Evolutionary conservation across 2,113 vertebrate species (phyloP), one percentile per base, ranked within the genome.

Genomic region (Brachypodius melanocephalos): DNA sequence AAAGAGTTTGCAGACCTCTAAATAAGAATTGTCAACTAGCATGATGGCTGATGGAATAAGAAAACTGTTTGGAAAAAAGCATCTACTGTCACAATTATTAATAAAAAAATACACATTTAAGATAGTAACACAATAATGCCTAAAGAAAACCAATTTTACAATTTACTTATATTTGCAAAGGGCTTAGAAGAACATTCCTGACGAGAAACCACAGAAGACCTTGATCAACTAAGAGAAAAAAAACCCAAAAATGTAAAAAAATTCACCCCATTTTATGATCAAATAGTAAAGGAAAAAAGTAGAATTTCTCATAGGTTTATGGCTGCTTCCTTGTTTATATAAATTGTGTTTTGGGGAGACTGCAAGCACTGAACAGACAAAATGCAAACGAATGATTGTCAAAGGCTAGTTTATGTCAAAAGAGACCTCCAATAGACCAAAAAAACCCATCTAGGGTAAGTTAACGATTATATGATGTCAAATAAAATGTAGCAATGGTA

Each of bases 231-330:
- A 65, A 43, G 8, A 80, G 3, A 10, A 66, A 58, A 15, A 75
- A 89, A 17, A 3, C 2, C 0, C 1, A 76, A 76, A 51, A 32
- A 18, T 3, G 19, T 9, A 34, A 80, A 18, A 57, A 68, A 45
- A 28, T 9, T 0, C 5, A 13, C 0, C 3, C 1, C 8, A 36
- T 32, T 31, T 57, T 46, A 73, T 14, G 14, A 91, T n/a, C 9
- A 73, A 80, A 74, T 9, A 34, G 17, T 74, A 57, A 62, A 73
- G 5, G 5, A 36, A 78, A 81, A 58, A 65, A 16, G 18, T 9
- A 86, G 25, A 87, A 43, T 31, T 94, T 58, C 8, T 93, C 24
- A 63, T 43, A 2, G 51, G 24, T 82, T 68, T 67, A 67, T 43
- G 7, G 38, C 28, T 65, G 31, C 9, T 91, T 69, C 26, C 68